phyloP scores from a whole-genome alignment of 2,113 vertebrate species.

The Ageneiosus marmoratus region DNA sequence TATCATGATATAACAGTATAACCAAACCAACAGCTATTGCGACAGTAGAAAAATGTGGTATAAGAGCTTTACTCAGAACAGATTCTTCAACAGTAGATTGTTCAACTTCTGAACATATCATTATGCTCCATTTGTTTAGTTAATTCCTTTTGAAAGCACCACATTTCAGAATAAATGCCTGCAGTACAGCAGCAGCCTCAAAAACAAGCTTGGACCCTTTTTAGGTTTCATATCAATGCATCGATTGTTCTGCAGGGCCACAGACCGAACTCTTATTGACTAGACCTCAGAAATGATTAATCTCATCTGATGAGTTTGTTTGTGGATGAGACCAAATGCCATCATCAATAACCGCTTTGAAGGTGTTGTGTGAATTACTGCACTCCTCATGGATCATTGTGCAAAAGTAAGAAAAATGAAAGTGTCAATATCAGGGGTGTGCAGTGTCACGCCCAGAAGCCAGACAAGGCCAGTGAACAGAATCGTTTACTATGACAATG shows the following conservation, averaged over 20 bases:
- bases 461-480: neutral
- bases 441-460: neutral
- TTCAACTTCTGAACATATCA: neutral
- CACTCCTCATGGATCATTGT: slow-evolving; percentile 20
- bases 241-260: slow-evolving; percentile 37
- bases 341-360: slow-evolving; percentile 14
- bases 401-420: slow-evolving; percentile 14
- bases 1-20: neutral
- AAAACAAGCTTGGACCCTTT: slow-evolving; percentile 12
- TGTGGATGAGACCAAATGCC: slow-evolving; percentile 35
- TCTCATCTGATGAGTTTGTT: slow-evolving; percentile 27
- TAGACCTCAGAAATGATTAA: slow-evolving; percentile 46
- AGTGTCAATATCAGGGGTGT: neutral
- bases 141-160: slow-evolving; percentile 23
- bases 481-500: slow-evolving; percentile 4
- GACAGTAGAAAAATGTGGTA: neutral
- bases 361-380: slow-evolving; percentile 1
- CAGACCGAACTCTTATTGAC: slow-evolving; percentile 21
- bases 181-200: neutral
- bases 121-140: neutral
- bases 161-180: slow-evolving; percentile 9
- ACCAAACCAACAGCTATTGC: neutral
- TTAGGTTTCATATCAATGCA: slow-evolving; percentile 28
- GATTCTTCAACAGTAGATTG: no score
- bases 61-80: neutral